Conservation (phyloP, 2,797 vertebrate genomes). For the Cyclura pinguis region DNA sequence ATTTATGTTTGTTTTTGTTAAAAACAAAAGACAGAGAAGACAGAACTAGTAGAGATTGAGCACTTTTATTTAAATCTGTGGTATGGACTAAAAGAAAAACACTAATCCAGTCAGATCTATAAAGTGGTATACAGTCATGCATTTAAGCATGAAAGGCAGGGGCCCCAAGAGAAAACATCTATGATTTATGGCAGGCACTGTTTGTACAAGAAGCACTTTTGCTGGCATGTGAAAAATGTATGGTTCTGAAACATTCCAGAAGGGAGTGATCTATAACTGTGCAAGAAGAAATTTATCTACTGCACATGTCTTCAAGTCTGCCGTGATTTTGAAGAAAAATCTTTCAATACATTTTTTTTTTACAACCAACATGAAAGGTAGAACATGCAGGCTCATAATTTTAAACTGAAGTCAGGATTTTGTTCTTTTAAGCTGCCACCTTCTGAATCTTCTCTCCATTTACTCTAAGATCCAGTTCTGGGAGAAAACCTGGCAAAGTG, state of each 20-base stretch:
- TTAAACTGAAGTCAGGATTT: slow-evolving; percentile 27
- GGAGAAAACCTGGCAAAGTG: background rate
- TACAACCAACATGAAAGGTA: slow-evolving; percentile 29
- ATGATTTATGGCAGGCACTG: slow-evolving; percentile 42
- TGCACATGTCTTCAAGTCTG: slow-evolving; percentile 30
- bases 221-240: slow-evolving; percentile 49
- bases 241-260: slow-evolving; percentile 42
- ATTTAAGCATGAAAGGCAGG: slow-evolving; percentile 36
- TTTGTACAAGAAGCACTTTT: slow-evolving; percentile 32
- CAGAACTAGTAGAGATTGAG: background rate
- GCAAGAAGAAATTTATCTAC: slow-evolving; percentile 55
- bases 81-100: slow-evolving; percentile 27
- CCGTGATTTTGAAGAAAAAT: slow-evolving; percentile 42
- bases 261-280: background rate
- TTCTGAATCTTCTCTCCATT: slow-evolving; percentile 1
- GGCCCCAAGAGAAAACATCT: slow-evolving; percentile 25
- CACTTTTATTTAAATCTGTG: slow-evolving; percentile 16
- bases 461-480: background rate
- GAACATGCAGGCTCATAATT: slow-evolving; percentile 26
- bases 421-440: slow-evolving; percentile 33
- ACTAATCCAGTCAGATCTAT: slow-evolving; percentile 24
- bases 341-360: slow-evolving; percentile 22
- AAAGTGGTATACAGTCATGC: background rate
- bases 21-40: slow-evolving; percentile 30
- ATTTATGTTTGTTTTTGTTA: background rate